phyloP scores from a whole-genome alignment of 2,888 invertebrate species.

The Dione vanillae region DNA sequence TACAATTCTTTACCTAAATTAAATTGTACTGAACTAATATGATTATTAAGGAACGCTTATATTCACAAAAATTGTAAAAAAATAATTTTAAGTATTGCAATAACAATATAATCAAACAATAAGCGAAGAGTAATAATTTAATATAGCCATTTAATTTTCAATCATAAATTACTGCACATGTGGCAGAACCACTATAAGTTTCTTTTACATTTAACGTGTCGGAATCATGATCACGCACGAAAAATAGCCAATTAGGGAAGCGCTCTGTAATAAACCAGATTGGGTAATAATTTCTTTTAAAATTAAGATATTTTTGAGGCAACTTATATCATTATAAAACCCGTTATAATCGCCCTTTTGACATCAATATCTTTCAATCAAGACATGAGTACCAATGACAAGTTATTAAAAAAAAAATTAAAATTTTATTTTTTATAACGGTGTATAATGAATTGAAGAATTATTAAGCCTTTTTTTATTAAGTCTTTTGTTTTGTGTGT shows the following conservation, averaged over 20 bases:
- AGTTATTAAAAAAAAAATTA: background rate
- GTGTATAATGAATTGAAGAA: slow-evolving; percentile 30
- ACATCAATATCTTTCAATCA: slow-evolving; percentile 33
- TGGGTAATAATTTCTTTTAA: slow-evolving; percentile 34
- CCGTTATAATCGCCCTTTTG: slow-evolving; percentile 41
- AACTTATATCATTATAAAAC: slow-evolving; percentile 21
- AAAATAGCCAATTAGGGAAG: slow-evolving; percentile 35
- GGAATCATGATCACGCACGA: slow-evolving; percentile 15
- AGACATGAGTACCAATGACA: background rate
- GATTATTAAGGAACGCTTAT: too few relatives aligned
- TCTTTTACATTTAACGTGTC: slow-evolving; percentile 29
- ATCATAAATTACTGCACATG: background rate
- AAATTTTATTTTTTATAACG: slow-evolving; percentile 31
- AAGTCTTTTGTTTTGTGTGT: too few relatives aligned
- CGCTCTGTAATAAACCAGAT: slow-evolving; percentile 38
- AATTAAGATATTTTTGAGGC: slow-evolving; percentile 39
- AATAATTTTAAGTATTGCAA: too few relatives aligned
- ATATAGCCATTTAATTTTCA: too few relatives aligned
- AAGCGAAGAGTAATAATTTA: too few relatives aligned
- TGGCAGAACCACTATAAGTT: background rate
- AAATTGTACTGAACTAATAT: too few relatives aligned
- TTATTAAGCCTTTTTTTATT: too few relatives aligned
- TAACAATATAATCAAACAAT: too few relatives aligned
- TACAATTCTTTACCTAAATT: too few relatives aligned
- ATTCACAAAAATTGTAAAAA: too few relatives aligned